These are phyloP conservation scores for Philotrypesis tridentata DNA, from an alignment of 1,140 invertebrate genomes.

Conservation along the genomic window DNA sequence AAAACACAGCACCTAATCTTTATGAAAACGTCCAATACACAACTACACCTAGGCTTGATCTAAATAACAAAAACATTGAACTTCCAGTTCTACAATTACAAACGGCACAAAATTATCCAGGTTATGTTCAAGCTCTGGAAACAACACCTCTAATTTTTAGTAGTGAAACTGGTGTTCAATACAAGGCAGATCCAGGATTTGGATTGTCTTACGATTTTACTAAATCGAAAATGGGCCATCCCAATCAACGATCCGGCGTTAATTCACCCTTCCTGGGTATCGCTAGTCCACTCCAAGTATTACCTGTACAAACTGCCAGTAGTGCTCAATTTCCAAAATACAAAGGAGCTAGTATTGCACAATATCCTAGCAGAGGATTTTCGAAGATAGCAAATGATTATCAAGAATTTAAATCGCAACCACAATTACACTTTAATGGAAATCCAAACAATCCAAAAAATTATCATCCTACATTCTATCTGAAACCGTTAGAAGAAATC, in stretches of 20 bases:
- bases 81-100: constrained; percentile 54
- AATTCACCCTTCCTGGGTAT: constrained; percentile 36
- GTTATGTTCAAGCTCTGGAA: constrained; percentile 50
- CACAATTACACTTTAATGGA: constrained; percentile 64
- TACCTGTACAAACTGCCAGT: constrained; percentile 54
- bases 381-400: constrained; percentile 54
- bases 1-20: background rate
- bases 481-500: constrained; percentile 57
- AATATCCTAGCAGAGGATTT: constrained; percentile 22
- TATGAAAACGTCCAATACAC: constrained; percentile 36
- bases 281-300: constrained; percentile 51
- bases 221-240: constrained; percentile 33
- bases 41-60: constrained; percentile 8
- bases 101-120: constrained; percentile 45
- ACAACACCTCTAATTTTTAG: constrained; percentile 56
- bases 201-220: constrained; percentile 51
- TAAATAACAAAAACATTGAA: constrained; percentile 28
- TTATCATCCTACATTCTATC: constrained; percentile 37
- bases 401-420: constrained; percentile 60
- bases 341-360: constrained; percentile 53
- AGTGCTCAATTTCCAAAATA: constrained; percentile 59
- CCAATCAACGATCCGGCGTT: constrained; percentile 21
- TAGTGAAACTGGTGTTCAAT: constrained; percentile 49
- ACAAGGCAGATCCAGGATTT: constrained; percentile 53
- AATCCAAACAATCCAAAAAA: constrained; percentile 11